A percentile compares a stretch with the other conserved stretches of the same genome.
These are phyloP conservation scores for Adineta ricciae DNA, from an alignment of 2,888 invertebrate genomes.

Conservation along the genomic window DNA sequence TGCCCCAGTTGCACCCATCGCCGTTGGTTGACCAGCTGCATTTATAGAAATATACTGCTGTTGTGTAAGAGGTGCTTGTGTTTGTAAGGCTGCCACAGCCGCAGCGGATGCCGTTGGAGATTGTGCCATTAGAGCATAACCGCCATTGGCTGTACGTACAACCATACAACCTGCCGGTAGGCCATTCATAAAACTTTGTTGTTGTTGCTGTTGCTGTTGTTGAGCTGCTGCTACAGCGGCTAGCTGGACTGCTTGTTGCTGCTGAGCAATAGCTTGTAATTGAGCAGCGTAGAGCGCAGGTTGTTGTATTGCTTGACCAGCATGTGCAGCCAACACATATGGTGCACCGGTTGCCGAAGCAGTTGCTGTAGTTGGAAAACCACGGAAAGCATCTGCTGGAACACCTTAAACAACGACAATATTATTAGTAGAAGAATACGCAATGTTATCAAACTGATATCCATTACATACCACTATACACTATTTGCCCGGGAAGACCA, in stretches of 20 bases:
- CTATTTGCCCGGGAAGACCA: neutral
- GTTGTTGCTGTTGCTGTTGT: neutral
- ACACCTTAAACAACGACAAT: neutral
- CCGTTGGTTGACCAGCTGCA: slow-evolving; percentile 27
- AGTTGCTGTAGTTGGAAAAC: neutral
- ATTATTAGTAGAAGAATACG: neutral
- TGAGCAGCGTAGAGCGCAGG: neutral
- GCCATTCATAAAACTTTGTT: neutral
- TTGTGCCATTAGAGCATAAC: neutral
- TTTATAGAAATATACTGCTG: slow-evolving; percentile 24
- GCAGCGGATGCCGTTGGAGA: neutral
- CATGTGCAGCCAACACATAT: slow-evolving; percentile 23
- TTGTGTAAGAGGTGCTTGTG: neutral
- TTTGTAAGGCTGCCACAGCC: neutral
- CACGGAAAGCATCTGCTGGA: slow-evolving; percentile 15
- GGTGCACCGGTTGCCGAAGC: too few species aligned
- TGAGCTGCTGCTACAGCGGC: neutral
- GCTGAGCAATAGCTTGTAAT: slow-evolving; percentile 12
- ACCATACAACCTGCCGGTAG: slow-evolving; percentile 3
- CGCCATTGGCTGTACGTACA: slow-evolving; percentile 17
- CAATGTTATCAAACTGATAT: neutral
- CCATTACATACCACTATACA: neutral
- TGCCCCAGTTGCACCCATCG: too few species aligned
- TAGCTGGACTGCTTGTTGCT: neutral
- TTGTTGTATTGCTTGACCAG: slow-evolving; percentile 25